Conservation (phyloP, 2,797 vertebrate species). For the Fistularia tabacaria region DNA sequence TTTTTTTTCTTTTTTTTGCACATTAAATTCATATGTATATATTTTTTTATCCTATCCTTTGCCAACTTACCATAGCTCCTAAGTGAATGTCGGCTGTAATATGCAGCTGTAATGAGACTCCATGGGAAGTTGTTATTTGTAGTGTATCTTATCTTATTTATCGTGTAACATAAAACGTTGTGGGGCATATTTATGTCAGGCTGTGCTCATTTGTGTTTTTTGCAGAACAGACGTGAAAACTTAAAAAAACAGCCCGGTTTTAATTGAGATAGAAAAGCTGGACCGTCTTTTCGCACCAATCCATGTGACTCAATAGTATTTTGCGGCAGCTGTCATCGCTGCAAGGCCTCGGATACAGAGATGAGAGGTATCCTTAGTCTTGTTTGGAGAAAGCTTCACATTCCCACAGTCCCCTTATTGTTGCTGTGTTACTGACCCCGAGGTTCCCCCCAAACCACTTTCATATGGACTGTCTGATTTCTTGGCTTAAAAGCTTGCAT, state of each 20-base stretch:
- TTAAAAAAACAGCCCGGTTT: slow-evolving; percentile 1
- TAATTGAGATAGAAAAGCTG: slow-evolving; percentile 18
- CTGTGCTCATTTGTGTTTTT: not conserved
- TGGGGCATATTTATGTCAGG: no score
- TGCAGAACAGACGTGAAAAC: not conserved
- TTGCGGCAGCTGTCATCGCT: slow-evolving; percentile 31
- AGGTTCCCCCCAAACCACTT: slow-evolving; percentile 45
- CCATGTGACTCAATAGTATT: slow-evolving; percentile 27
- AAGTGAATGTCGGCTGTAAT: no score
- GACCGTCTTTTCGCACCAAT: slow-evolving; percentile 34
- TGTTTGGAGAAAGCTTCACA: slow-evolving; percentile 54
- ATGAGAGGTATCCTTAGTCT: slow-evolving; percentile 34
- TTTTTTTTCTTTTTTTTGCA: no score
- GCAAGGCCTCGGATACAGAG: slow-evolving; percentile 32
- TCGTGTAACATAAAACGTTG: no score
- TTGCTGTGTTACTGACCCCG: slow-evolving; percentile 45
- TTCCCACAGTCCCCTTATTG: slow-evolving; percentile 53
- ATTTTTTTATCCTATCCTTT: no score
- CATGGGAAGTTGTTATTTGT: no score
- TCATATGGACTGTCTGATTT: slow-evolving; percentile 51
- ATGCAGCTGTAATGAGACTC: no score
- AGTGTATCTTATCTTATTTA: no score
- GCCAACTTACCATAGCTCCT: no score
- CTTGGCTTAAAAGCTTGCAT: slow-evolving; percentile 45
- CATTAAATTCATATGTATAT: no score